phyloP scores from a whole-genome alignment of 2,113 vertebrate species.

The Oplegnathus fasciatus region DNA sequence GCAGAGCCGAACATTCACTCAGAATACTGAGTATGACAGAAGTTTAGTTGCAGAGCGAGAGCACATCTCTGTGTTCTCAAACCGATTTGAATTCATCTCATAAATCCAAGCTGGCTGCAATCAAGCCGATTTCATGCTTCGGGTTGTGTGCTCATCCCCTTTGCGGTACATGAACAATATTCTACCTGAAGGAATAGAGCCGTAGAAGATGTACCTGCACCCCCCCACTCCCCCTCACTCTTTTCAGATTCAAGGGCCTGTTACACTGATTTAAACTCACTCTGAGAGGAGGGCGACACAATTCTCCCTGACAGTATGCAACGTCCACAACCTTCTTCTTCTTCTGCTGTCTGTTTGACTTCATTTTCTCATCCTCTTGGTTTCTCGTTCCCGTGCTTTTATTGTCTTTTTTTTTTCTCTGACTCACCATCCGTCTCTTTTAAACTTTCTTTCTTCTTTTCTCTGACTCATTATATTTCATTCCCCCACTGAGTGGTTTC shows the following conservation, averaged over 20 bases:
- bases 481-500: constrained; percentile 31
- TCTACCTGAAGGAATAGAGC: constrained; percentile 36
- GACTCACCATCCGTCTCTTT: constrained; percentile 9
- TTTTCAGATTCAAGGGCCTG: constrained; percentile 34
- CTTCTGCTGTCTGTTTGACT: constrained; percentile 45
- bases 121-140: constrained; percentile 32
- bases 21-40: background rate
- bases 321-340: constrained; percentile 42
- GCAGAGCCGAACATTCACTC: constrained; percentile 24
- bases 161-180: background rate
- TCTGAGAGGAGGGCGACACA: constrained; percentile 56
- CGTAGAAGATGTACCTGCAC: constrained; percentile 50
- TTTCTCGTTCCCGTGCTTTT: constrained; percentile 6
- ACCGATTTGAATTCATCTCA: constrained; percentile 15
- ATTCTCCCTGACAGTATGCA: constrained; percentile 68
- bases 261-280: constrained; percentile 75
- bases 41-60: constrained; percentile 1
- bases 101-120: constrained; percentile 12
- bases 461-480: constrained; percentile 35
- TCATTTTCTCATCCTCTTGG: constrained; percentile 32
- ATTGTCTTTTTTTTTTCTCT: constrained; percentile 1
- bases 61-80: constrained; percentile 7
- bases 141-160: constrained; percentile 1
- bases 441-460: constrained; percentile 17
- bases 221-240: constrained; percentile 6